A percentile compares a stretch with the other conserved stretches of the same genome.
Evolutionary conservation across 2,113 vertebrate species (phyloP).

Genomic region (Petromus typicus): DNA sequence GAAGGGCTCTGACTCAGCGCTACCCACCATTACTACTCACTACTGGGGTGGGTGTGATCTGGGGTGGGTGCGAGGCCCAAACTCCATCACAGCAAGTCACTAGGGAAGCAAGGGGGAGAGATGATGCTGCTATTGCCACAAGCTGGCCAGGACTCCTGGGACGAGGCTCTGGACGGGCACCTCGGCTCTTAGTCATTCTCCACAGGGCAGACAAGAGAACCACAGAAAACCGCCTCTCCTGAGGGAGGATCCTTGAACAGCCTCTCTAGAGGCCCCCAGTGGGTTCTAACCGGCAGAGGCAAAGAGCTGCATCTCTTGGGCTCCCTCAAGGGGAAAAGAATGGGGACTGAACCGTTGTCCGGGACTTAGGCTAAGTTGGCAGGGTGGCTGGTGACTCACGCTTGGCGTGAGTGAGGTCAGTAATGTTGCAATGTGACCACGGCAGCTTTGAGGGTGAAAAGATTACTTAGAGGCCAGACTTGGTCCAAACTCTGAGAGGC

Average conservation of each 20-base stretch:
- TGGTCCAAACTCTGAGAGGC: not conserved
- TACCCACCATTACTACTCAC: not conserved
- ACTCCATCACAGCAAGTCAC: not conserved
- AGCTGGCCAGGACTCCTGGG: not conserved
- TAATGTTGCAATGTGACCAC: not conserved
- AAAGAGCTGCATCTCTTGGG: constrained; percentile 84
- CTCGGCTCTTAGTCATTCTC: not conserved
- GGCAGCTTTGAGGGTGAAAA: not conserved
- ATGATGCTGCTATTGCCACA: not conserved
- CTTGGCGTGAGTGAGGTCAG: not conserved
- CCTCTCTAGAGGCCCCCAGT: not conserved
- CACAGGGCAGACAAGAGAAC: not conserved
- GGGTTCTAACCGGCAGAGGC: constrained; percentile 78
- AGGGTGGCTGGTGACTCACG: not conserved
- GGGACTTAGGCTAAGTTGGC: not conserved
- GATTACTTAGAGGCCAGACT: not conserved
- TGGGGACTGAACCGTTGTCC: not conserved
- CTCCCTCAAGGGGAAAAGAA: constrained; percentile 62
- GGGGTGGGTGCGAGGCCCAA: too few species aligned
- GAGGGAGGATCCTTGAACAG: not conserved
- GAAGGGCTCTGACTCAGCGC: not conserved
- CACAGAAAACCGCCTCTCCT: not conserved
- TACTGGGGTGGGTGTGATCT: not conserved
- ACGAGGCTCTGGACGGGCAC: rapidly evolving
- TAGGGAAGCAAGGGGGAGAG: too few species aligned